phyloP scores from a whole-genome alignment of 2,888 invertebrate species.

The Carpatolechia fugitivella region DNA sequence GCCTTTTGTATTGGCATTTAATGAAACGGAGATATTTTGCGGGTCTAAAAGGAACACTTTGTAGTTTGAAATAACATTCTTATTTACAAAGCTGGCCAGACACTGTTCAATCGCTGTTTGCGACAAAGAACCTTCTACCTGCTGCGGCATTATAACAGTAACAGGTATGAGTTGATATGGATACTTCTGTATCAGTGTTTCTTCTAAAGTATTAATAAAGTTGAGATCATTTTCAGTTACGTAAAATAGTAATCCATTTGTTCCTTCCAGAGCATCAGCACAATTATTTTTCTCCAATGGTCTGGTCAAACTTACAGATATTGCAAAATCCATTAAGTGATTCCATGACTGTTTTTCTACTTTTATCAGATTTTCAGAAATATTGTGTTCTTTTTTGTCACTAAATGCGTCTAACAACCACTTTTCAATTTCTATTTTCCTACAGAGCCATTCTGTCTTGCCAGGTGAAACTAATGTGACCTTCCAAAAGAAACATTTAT shows the following conservation, averaged over 20 bases:
- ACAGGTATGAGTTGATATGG: constrained; percentile 65
- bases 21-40: constrained; percentile 45
- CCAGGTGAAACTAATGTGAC: constrained; percentile 79
- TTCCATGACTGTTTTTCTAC: constrained; percentile 70
- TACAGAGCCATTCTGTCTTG: constrained; percentile 58
- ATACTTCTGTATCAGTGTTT: constrained; percentile 53
- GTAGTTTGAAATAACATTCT: constrained; percentile 54
- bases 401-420: constrained; percentile 69
- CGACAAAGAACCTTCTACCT: constrained; percentile 30
- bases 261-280: constrained; percentile 61
- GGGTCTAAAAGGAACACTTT: constrained; percentile 54
- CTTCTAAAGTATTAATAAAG: constrained; percentile 45
- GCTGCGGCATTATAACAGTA: constrained; percentile 55
- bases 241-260: constrained; percentile 65
- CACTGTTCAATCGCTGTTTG: constrained; percentile 40
- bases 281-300: constrained; percentile 34
- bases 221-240: constrained; percentile 47
- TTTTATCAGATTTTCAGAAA: constrained; percentile 54
- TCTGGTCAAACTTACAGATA: constrained; percentile 60
- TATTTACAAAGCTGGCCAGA: constrained; percentile 42
- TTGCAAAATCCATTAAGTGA: constrained; percentile 67
- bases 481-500: constrained; percentile 80
- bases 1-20: constrained; percentile 52
- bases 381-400: constrained; percentile 54
- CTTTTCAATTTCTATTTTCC: constrained; percentile 66